phyloP scores from a whole-genome alignment of 2,797 vertebrate species.

The Petrocephalus schoutedeni region DNA sequence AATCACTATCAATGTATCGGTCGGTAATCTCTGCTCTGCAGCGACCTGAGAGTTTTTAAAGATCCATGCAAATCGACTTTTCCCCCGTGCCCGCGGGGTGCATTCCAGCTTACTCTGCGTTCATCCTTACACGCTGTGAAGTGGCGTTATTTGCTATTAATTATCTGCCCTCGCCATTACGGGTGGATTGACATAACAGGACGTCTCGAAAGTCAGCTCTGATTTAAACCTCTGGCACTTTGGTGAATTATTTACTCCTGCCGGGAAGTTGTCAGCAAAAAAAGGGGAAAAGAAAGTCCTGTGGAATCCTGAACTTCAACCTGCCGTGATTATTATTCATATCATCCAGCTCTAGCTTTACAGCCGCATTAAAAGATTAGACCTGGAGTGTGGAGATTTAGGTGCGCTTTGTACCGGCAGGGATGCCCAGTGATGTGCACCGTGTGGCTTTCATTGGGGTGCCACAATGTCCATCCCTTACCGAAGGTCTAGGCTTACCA shows the following conservation, averaged over 20 bases:
- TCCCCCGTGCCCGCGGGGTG: not conserved
- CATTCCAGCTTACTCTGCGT: not conserved
- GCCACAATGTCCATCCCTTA: not conserved
- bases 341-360: not conserved
- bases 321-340: not conserved
- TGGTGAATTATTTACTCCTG: not conserved
- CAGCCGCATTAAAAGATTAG: slow-evolving; percentile 5
- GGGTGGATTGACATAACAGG: not conserved
- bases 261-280: not conserved
- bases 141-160: not conserved
- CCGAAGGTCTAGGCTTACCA: not conserved
- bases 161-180: not conserved
- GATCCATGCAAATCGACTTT: not conserved
- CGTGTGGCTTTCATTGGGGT: not conserved
- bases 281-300: not conserved
- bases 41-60: not conserved
- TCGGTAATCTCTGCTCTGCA: not conserved
- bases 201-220: not conserved
- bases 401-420: not conserved
- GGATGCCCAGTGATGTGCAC: not conserved
- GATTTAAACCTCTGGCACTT: not conserved
- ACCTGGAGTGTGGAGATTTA: not conserved
- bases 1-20: not conserved
- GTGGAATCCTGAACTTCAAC: not conserved
- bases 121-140: not conserved